These are phyloP conservation scores for Hipparchia sbordonii DNA, from an alignment of 2,888 invertebrate species.

Conservation along the genomic window DNA sequence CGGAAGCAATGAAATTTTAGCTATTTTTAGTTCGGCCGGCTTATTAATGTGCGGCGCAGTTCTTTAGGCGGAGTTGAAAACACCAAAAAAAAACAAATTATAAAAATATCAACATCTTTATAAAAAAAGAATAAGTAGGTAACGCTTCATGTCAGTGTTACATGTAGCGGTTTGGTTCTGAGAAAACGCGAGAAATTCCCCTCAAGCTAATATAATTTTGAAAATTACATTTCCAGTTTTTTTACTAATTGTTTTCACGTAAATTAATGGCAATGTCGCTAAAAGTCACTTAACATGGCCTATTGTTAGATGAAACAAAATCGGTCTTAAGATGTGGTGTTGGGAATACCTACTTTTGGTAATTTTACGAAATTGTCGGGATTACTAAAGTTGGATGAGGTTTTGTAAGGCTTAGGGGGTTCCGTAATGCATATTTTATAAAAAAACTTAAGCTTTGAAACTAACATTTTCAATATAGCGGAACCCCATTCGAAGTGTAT, in stretches of 20 bases:
- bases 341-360: constrained; percentile 28
- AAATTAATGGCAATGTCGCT: constrained; percentile 50
- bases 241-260: constrained; percentile 32
- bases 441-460: constrained; percentile 14
- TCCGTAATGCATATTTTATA: constrained; percentile 11
- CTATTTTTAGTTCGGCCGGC: constrained; percentile 5
- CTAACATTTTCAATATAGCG: constrained; percentile 18
- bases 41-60: constrained; percentile 1
- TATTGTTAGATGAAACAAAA: constrained; percentile 36
- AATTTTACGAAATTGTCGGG: constrained; percentile 18
- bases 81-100: background rate
- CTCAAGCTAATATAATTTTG: constrained; percentile 53
- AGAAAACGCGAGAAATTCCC: constrained; percentile 42
- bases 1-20: background rate
- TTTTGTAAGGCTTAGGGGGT: constrained; percentile 20
- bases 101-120: constrained; percentile 6
- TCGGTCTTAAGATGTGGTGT: constrained; percentile 20
- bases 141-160: constrained; percentile 24
- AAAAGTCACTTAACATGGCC: constrained; percentile 45
- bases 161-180: constrained; percentile 26
- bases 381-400: constrained; percentile 31
- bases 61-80: constrained; percentile 6
- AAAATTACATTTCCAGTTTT: constrained; percentile 32
- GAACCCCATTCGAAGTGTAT: constrained; percentile 32
- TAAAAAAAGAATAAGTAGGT: constrained; percentile 18